A percentile compares a stretch with the other conserved stretches of the same genome.
Evolutionary conservation across 2,797 vertebrate species (phyloP).

Genomic region (Sebastes oblongus): DNA sequence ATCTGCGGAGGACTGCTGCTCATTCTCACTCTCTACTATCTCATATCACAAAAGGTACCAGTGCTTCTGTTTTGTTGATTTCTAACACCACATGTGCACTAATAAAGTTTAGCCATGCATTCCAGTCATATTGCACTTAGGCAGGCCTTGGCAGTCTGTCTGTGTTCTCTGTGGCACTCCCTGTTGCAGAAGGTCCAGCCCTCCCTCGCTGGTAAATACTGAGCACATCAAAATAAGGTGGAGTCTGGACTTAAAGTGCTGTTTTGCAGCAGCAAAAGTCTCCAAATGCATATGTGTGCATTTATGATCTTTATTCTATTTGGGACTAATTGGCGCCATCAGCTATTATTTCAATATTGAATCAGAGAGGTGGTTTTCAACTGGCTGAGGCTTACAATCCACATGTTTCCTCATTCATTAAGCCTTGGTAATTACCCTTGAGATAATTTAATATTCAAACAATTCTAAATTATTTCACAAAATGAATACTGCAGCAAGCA

Average conservation of each 20-base stretch:
- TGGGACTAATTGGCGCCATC: background rate
- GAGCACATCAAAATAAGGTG: constrained; percentile 7
- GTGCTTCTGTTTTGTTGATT: constrained; percentile 21
- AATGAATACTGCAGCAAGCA: background rate
- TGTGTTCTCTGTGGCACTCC: constrained; percentile 4
- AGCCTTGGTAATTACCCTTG: background rate
- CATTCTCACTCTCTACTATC: constrained; percentile 74
- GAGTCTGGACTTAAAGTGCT: background rate
- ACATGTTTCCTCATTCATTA: background rate
- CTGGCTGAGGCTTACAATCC: background rate
- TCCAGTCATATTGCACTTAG: constrained; percentile 27
- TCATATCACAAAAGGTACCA: constrained; percentile 81
- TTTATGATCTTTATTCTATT: background rate
- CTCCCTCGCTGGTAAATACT: constrained; percentile 15
- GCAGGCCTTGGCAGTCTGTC: background rate
- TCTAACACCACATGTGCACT: background rate
- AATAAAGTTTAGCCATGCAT: constrained; percentile 24
- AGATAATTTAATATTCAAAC: background rate
- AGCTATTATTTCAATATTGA: background rate
- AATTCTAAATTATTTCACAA: background rate
- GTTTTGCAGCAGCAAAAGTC: constrained; percentile 3
- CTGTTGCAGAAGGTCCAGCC: constrained; percentile 9
- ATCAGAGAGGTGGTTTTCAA: background rate
- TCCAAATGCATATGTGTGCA: background rate
- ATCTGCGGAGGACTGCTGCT: constrained; percentile 78